Percentiles rank a stretch among this genome's conserved stretches.
These are phyloP conservation scores for Saguinus imperator DNA, from an alignment of 2,113 vertebrate species.

Conservation along the genomic window DNA sequence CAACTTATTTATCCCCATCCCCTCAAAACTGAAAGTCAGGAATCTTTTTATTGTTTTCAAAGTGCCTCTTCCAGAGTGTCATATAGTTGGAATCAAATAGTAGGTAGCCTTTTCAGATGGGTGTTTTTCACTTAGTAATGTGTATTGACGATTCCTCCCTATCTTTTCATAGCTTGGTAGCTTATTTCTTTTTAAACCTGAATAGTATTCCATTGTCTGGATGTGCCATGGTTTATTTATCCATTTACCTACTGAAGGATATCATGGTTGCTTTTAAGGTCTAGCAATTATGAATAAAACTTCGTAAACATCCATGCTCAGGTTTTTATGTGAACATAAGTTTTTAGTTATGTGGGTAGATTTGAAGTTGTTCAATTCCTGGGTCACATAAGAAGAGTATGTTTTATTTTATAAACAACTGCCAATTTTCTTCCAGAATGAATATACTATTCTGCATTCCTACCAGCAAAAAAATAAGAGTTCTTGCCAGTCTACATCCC, in stretches of 20 bases:
- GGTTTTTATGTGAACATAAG: not conserved
- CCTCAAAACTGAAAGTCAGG: not conserved
- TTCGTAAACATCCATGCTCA: not conserved
- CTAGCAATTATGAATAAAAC: not conserved
- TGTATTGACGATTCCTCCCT: not conserved
- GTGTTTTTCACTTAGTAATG: not conserved
- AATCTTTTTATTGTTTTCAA: not conserved
- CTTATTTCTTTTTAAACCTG: not conserved
- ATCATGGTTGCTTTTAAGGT: not conserved
- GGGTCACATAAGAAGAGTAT: not conserved
- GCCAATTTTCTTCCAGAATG: not conserved
- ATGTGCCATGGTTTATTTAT: not conserved
- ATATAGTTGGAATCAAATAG: not conserved
- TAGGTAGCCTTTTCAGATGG: not conserved
- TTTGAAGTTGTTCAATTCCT: not conserved
- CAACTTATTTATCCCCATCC: not conserved
- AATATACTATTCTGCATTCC: not conserved
- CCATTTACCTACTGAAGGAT: not conserved
- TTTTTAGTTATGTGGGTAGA: not conserved
- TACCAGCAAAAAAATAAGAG: not conserved
- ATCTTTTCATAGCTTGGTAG: not conserved
- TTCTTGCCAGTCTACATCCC: not conserved
- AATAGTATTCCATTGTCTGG: not conserved
- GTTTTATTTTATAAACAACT: not conserved
- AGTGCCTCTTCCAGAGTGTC: not conserved